A percentile compares a stretch with the other conserved stretches of the same genome.
Evolutionary conservation across 2,888 invertebrate genomes (phyloP).

Genomic region (Cerastoderma edule): DNA sequence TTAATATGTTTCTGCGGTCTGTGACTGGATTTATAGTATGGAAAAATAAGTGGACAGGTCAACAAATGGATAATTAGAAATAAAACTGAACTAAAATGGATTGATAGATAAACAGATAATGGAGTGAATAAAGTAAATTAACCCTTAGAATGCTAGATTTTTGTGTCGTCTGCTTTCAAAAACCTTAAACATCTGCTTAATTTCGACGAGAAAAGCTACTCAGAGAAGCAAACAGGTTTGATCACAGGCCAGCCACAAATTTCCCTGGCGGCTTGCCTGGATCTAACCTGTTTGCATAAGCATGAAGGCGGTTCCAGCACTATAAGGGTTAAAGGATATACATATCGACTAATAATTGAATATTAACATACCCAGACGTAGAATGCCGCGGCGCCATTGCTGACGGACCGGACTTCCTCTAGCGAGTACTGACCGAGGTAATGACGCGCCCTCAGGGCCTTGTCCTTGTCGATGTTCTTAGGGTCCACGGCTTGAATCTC

Average conservation of each 20-base stretch:
- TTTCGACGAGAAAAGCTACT: background rate
- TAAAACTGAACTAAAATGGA: no score
- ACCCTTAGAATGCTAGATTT: no score
- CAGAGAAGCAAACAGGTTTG: background rate
- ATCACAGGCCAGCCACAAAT: background rate
- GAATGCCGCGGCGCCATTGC: constrained; percentile 78
- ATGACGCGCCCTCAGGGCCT: constrained; percentile 66
- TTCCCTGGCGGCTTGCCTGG: background rate
- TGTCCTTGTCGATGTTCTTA: constrained; percentile 67
- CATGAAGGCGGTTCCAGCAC: background rate
- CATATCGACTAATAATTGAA: background rate
- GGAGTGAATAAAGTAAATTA: no score
- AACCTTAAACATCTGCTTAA: background rate
- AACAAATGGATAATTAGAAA: no score
- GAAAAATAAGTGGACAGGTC: no score
- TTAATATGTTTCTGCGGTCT: no score
- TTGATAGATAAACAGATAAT: no score
- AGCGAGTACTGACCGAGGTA: constrained; percentile 70
- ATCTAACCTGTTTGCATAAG: background rate
- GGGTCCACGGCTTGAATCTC: constrained; percentile 71
- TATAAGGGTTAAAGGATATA: background rate
- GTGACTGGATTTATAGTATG: no score
- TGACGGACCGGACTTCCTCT: constrained; percentile 70
- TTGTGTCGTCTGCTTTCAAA: no score
- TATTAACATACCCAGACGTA: constrained; percentile 77